Evolutionary conservation across 2,888 invertebrate species (phyloP).

Genomic region (Lepetodrilus schrolli): DNA sequence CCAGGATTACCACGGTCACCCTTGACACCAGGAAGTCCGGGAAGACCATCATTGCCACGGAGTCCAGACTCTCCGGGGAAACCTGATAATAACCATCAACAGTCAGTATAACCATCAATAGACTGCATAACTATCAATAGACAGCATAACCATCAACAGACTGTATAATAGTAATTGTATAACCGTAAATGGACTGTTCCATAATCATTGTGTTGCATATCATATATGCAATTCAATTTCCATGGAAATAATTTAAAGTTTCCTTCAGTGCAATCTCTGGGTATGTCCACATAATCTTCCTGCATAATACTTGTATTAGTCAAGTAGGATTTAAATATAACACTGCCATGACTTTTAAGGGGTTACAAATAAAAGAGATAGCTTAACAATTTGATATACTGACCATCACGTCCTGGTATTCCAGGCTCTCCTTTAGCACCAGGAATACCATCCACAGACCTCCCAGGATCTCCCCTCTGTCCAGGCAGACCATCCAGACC

Average conservation of each 20-base stretch:
- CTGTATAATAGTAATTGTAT: not conserved
- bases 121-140: too few relatives aligned
- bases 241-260: too few relatives aligned
- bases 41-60: slow-evolving; percentile 59
- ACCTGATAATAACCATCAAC: slow-evolving; percentile 33
- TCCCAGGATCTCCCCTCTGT: slow-evolving; percentile 61
- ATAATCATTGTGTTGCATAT: too few relatives aligned
- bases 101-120: too few relatives aligned
- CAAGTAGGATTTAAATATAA: too few relatives aligned
- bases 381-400: not conserved
- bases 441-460: slow-evolving; percentile 42
- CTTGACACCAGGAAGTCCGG: slow-evolving; percentile 62
- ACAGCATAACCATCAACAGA: not conserved
- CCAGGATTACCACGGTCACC: slow-evolving; percentile 55
- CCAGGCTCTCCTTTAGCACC: slow-evolving; percentile 75
- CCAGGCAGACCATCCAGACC: slow-evolving; percentile 66
- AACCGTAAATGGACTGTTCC: not conserved
- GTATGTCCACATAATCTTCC: too few relatives aligned
- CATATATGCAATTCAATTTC: too few relatives aligned
- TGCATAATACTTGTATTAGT: too few relatives aligned
- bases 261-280: too few relatives aligned
- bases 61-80: slow-evolving; percentile 47
- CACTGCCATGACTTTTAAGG: too few relatives aligned
- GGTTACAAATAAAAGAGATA: too few relatives aligned
- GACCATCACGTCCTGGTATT: slow-evolving; percentile 68